phyloP scores from a whole-genome alignment of 2,113 vertebrate species.

The Ictidomys tridecemlineatus region DNA sequence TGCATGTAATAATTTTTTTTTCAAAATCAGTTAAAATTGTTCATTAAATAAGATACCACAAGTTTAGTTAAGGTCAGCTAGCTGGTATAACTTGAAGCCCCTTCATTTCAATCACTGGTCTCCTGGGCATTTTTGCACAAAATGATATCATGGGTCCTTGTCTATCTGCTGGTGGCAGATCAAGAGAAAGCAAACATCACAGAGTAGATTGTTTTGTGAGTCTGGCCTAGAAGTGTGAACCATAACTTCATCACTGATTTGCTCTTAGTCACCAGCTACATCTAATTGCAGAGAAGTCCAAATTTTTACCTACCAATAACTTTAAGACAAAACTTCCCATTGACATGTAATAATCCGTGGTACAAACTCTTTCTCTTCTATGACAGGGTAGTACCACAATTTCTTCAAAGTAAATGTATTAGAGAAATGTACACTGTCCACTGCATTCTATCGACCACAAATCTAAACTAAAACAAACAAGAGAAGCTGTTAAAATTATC shows the following conservation, averaged over 20 bases:
- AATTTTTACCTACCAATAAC: background rate
- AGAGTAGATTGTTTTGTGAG: background rate
- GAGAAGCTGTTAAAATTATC: background rate
- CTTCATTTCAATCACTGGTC: background rate
- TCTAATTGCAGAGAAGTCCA: background rate
- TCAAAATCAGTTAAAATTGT: background rate
- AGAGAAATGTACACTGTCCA: background rate
- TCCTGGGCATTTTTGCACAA: background rate
- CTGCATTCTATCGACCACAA: background rate
- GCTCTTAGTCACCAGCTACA: background rate
- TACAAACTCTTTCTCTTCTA: background rate
- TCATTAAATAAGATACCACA: background rate
- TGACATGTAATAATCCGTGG: background rate
- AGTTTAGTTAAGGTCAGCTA: background rate
- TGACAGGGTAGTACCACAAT: background rate
- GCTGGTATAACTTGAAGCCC: background rate
- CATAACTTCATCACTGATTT: background rate
- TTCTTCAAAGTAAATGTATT: background rate
- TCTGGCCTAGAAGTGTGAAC: background rate
- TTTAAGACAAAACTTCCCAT: background rate
- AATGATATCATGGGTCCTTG: background rate
- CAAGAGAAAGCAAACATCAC: background rate
- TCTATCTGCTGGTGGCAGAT: background rate
- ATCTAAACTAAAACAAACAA: slow-evolving; percentile 29
- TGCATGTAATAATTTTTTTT: background rate